phyloP scores from a whole-genome alignment of 2,113 vertebrate species.

The Catagonus wagneri region DNA sequence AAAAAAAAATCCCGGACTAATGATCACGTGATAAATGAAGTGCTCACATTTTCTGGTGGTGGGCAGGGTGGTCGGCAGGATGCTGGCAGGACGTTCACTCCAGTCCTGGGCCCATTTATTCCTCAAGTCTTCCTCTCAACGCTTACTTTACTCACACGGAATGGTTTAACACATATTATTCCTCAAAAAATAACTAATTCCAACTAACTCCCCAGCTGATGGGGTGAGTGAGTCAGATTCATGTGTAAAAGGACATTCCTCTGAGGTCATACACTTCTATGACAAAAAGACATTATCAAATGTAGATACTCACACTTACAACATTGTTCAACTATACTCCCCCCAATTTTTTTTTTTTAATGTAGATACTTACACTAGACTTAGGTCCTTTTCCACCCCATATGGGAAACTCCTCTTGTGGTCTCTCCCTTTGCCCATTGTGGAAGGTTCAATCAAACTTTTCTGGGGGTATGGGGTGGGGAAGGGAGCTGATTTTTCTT shows the following conservation, averaged over 20 bases:
- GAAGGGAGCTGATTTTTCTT: neutral
- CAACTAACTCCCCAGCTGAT: neutral
- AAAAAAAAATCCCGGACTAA: neutral
- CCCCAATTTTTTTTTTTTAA: no score
- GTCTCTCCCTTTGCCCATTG: neutral
- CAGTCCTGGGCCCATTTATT: neutral
- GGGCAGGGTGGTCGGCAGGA: neutral
- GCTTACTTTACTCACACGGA: neutral
- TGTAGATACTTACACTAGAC: neutral
- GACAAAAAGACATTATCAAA: neutral
- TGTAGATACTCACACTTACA: neutral
- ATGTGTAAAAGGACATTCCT: neutral
- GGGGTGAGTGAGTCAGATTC: neutral
- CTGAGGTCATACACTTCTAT: neutral
- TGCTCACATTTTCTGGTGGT: neutral
- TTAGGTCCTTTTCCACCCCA: neutral
- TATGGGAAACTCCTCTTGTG: neutral
- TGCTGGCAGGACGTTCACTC: neutral
- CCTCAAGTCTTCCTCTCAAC: neutral
- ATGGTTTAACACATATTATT: neutral
- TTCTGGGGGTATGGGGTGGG: neutral
- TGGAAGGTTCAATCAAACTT: slow-evolving; percentile 20
- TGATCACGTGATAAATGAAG: neutral
- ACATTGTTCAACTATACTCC: no score
- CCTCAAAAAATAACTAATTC: neutral